Conservation (phyloP, 2,888 invertebrate species). For the Schizaphis graminum region DNA sequence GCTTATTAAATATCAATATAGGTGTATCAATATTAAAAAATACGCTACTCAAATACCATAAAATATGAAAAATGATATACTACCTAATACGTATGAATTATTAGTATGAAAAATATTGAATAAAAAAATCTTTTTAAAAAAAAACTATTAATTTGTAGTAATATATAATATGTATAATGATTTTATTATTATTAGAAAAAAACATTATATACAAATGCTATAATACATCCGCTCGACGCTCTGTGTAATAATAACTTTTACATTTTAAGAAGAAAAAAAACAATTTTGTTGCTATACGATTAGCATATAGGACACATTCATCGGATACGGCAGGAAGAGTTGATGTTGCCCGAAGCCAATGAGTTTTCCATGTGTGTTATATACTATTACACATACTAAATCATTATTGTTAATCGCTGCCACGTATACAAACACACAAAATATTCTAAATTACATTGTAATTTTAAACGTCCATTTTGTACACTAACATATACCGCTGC, state of each 20-base stretch:
- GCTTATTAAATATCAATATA: not conserved
- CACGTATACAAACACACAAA: not conserved
- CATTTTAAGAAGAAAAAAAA: not conserved
- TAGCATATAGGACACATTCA: not conserved
- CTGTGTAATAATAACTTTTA: not conserved
- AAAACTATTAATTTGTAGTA: not conserved
- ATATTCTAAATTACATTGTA: conserved; percentile 40
- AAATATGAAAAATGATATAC: not conserved
- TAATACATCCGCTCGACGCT: not conserved
- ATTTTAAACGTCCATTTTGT: conserved; percentile 44
- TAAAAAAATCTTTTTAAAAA: not conserved
- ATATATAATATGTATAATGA: not conserved
- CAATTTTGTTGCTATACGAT: not conserved
- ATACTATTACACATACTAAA: conserved; percentile 19
- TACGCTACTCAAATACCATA: not conserved
- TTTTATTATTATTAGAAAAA: not conserved
- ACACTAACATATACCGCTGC: not conserved
- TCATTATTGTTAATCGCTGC: conserved; percentile 36
- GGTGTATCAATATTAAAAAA: not conserved
- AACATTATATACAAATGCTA: not conserved
- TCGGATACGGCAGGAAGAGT: not conserved
- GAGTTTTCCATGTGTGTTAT: conserved; percentile 14
- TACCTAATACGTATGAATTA: not conserved
- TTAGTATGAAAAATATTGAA: not conserved
- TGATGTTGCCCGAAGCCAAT: not conserved